Evolutionary conservation across 2,797 vertebrate genomes (phyloP).

Genomic region (Echeneis naucrates): DNA sequence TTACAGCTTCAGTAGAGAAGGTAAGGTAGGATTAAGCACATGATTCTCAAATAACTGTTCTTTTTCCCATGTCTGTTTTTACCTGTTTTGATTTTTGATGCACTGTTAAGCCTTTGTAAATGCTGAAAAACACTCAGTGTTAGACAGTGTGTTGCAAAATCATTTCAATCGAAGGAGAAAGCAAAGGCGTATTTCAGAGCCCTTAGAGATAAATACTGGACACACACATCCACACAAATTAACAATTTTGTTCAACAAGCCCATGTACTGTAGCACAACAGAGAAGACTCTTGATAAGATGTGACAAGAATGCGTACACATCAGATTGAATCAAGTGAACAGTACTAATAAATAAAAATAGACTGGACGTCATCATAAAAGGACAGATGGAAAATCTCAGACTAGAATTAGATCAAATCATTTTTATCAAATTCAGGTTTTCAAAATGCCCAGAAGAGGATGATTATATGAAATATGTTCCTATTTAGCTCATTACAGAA

Average conservation of each 20-base stretch:
- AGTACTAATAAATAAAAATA: conserved; percentile 12
- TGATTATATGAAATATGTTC: conserved; percentile 45
- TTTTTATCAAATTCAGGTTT: conserved; percentile 28
- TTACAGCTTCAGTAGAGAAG: conserved; percentile 3
- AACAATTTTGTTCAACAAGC: background rate
- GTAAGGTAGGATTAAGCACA: background rate
- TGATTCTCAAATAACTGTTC: background rate
- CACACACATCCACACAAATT: background rate
- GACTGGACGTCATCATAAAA: conserved; percentile 7
- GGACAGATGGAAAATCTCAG: background rate
- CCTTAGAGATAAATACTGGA: background rate
- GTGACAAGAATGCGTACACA: conserved; percentile 16
- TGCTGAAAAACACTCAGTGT: background rate
- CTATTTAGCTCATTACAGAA: conserved; percentile 38
- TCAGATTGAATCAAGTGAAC: conserved; percentile 18
- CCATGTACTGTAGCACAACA: background rate
- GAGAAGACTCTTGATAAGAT: background rate
- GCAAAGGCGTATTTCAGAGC: background rate
- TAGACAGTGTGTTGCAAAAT: background rate
- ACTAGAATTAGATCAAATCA: conserved; percentile 21
- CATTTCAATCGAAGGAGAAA: background rate
- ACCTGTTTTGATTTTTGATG: background rate
- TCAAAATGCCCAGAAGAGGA: conserved; percentile 45
- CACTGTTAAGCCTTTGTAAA: background rate
- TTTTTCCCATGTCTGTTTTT: background rate